Evolutionary conservation across 2,888 invertebrate species (phyloP).

Genomic region (Hymenopus coronatus): DNA sequence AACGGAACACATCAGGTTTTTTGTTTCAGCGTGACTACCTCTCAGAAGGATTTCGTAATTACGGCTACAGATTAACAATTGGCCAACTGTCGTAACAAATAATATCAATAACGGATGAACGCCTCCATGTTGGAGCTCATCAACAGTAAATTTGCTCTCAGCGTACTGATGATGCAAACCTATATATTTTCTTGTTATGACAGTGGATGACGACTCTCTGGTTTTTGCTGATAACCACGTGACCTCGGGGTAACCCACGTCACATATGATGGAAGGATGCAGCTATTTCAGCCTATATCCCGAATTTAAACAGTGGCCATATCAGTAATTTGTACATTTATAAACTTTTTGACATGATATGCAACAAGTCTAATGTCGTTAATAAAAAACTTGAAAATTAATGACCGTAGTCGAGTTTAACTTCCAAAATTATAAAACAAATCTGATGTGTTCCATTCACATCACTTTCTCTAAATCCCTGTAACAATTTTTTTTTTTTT

Average conservation of each 20-base stretch:
- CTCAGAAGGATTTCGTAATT: no score
- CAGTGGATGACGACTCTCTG: background rate
- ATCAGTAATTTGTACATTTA: background rate
- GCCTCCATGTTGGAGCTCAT: background rate
- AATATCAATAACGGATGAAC: background rate
- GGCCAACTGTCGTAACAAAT: background rate
- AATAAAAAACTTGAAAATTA: no score
- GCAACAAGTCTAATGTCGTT: no score
- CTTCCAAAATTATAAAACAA: no score
- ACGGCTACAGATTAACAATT: no score
- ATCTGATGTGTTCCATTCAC: no score
- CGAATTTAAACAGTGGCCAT: background rate
- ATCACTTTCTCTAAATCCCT: no score
- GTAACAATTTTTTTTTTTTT: no score
- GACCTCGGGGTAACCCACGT: background rate
- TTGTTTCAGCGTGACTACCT: no score
- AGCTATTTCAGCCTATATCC: background rate
- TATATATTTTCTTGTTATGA: background rate
- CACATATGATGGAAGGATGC: background rate
- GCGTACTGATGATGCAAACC: background rate
- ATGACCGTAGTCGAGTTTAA: no score
- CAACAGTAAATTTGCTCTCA: background rate
- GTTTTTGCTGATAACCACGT: background rate
- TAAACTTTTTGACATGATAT: background rate
- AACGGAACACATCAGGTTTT: no score